Conservation (phyloP, 2,888 invertebrate species). For the Eristalis arbustorum region DNA sequence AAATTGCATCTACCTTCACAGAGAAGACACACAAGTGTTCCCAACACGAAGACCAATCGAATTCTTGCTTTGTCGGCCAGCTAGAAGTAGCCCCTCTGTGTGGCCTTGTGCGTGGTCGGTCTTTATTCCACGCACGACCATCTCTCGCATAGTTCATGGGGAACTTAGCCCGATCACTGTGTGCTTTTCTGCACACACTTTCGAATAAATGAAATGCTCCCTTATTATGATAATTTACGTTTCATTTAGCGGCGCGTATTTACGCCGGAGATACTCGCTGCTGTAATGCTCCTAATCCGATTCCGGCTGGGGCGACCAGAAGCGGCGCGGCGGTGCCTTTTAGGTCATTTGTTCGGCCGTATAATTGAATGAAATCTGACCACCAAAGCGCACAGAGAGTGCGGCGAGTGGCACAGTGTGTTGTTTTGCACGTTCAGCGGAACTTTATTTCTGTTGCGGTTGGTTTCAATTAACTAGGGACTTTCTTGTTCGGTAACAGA, state of each 20-base stretch:
- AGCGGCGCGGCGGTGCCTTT: background rate
- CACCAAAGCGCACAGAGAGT: slow-evolving; percentile 13
- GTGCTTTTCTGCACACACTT: background rate
- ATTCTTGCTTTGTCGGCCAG: background rate
- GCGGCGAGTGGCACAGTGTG: too few relatives aligned
- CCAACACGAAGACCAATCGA: background rate
- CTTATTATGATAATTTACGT: background rate
- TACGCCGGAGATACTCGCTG: slow-evolving; percentile 19
- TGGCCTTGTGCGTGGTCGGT: background rate
- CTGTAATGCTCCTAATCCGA: slow-evolving; percentile 2
- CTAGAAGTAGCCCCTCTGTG: background rate
- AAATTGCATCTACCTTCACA: background rate
- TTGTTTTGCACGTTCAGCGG: too few relatives aligned
- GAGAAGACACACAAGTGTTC: background rate
- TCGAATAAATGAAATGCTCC: background rate
- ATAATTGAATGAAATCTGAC: background rate
- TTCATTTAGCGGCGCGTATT: background rate
- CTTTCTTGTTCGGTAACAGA: too few relatives aligned
- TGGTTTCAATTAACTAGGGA: too few relatives aligned
- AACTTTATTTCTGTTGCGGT: too few relatives aligned
- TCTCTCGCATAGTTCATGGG: background rate
- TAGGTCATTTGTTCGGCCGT: background rate
- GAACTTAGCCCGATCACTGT: background rate
- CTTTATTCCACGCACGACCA: background rate
- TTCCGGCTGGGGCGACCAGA: background rate